Base-by-base conservation (phyloP, 2,113 vertebrate species). In the Forbesichthys papilliferus region DNA sequence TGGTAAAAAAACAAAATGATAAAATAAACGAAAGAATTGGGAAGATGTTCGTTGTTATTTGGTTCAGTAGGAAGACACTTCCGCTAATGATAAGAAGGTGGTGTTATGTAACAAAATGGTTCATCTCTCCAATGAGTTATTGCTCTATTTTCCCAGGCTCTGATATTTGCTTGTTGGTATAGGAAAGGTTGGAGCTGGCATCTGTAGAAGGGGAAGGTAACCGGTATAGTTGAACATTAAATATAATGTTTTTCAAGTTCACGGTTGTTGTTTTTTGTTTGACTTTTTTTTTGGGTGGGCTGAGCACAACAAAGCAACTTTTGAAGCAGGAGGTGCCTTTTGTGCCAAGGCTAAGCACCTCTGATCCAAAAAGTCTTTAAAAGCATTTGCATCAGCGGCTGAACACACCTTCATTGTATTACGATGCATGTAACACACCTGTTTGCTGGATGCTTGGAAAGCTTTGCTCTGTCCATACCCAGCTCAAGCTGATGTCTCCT, bases 71-170 rank as follows among this genome's bases (percentile, higher is more conserved):
- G 66, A 47, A 65, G 56, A 63, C 42, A 54, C 52, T 6, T 10
- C 10, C 70, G 73, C 59, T 36, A 69, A 55, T 36, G 65, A 64
- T 69, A 53, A 14, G 27, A 53, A 18, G 59, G 61, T 1, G 11
- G 66, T 34, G 71, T 61, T 46, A 76, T 73, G 62, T 64, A 61
- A 63, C 63, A 69, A 27, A 60, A 80, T 75, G 69, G 63, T 80
- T 61, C 71, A 59, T 71, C 75, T 78, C 71, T 74, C 77, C 61
- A 52, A 36, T 73, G 69, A 83, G 81, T 92, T 93, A 92, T 93
- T 93, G 92, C 91, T 93, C 83, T 78, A 42, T 79, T 81, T 60
- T 81, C 89, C 83, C 85, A 83, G 83, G 77, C 83, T 83, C 66
- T 70, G 74, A 56, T 74, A 27, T 67, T 78, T 65, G 70, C 68